Percentiles rank a stretch among this genome's conserved stretches.
Evolutionary conservation across 2,113 vertebrate species (phyloP).

Genomic region (Campylorhamphus procurvoides): DNA sequence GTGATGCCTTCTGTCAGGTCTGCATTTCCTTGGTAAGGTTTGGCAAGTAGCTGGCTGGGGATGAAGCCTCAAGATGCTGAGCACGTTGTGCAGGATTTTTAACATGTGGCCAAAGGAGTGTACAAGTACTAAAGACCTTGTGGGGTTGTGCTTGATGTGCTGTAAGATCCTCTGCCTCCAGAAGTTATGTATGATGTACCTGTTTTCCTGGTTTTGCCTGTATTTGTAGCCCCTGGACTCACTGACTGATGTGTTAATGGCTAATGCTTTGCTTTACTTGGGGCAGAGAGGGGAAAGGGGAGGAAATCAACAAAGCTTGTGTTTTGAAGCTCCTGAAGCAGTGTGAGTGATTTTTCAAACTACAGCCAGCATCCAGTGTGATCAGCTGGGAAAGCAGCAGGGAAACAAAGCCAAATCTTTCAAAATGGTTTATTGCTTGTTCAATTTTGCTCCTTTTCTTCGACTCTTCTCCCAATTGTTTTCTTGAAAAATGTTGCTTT

Average conservation of each 20-base stretch:
- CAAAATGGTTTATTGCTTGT: background rate
- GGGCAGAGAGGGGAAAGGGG: accelerated
- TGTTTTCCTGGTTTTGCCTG: background rate
- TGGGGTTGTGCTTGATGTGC: background rate
- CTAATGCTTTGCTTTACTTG: background rate
- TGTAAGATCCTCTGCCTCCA: background rate
- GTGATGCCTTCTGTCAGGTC: background rate
- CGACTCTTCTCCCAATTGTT: background rate
- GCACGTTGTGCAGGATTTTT: background rate
- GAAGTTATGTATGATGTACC: accelerated
- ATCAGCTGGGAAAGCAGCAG: background rate
- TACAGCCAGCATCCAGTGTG: background rate
- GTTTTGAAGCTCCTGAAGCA: background rate
- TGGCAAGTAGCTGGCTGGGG: background rate
- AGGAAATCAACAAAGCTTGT: background rate
- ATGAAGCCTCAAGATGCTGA: background rate
- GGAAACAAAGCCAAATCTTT: background rate
- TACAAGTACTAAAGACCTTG: background rate
- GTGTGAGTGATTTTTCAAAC: background rate
- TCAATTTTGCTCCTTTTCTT: background rate
- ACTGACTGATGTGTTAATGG: background rate
- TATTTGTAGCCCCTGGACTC: background rate
- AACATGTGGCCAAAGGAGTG: background rate
- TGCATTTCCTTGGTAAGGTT: background rate
- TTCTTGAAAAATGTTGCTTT: background rate